Conservation (phyloP, 1,140 invertebrate species). For the Trichonephila clavipes region DNA sequence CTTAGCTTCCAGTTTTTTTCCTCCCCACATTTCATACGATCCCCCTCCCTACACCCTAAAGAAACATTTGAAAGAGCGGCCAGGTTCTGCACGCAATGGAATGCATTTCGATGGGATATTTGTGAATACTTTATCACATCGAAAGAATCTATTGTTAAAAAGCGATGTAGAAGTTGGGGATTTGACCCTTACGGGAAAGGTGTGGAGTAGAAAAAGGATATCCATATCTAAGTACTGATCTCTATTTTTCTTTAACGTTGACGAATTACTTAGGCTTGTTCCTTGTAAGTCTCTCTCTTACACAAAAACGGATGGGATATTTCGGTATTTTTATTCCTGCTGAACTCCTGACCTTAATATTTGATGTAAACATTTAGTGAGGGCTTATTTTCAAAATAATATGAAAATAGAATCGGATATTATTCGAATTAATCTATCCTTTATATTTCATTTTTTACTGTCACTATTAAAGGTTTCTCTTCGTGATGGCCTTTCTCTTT, state of each 20-base stretch:
- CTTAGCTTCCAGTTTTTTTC: neutral
- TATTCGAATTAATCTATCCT: too few relatives aligned
- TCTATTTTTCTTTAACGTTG: slow-evolving; percentile 4
- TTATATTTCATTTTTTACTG: too few relatives aligned
- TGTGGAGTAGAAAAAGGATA: slow-evolving; percentile 2
- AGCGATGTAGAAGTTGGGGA: slow-evolving; percentile 39
- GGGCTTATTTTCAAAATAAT: too few relatives aligned
- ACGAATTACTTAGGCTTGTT: slow-evolving; percentile 46
- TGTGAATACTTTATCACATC: slow-evolving; percentile 69
- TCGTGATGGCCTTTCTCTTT: too few relatives aligned
- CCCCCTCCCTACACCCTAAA: neutral
- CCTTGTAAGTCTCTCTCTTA: neutral
- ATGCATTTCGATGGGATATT: slow-evolving; percentile 58
- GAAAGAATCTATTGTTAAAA: slow-evolving; percentile 61
- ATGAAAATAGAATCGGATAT: too few relatives aligned
- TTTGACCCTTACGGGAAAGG: slow-evolving; percentile 57
- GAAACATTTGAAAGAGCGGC: slow-evolving; percentile 53
- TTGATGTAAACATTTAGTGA: too few relatives aligned
- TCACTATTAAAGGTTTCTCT: too few relatives aligned
- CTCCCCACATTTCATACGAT: neutral
- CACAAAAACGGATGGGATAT: too few relatives aligned
- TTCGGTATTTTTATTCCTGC: too few relatives aligned
- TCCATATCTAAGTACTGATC: slow-evolving; percentile 22
- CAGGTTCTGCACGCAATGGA: slow-evolving; percentile 35
- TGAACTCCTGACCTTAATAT: too few relatives aligned